phyloP scores from a whole-genome alignment of 2,113 vertebrate species.

The Paedocypris sp. region DNA sequence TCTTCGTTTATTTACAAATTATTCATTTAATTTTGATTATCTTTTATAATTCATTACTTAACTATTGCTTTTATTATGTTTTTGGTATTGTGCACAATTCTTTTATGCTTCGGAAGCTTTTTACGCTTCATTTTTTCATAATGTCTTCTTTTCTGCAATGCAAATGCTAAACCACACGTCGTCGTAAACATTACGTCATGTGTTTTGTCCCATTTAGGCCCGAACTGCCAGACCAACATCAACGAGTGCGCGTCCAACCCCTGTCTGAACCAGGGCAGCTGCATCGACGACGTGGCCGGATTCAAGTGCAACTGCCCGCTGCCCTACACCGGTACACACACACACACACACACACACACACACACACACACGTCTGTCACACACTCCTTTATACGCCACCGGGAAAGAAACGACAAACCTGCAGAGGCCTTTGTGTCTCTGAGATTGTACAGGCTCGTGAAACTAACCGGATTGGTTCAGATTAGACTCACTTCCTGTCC shows the following conservation, averaged over 20 bases:
- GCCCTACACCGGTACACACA: constrained; percentile 83
- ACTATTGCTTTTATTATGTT: no score
- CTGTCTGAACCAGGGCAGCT: constrained; percentile 88
- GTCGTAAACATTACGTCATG: no score
- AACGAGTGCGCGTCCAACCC: constrained; percentile 95
- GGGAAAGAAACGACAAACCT: not conserved
- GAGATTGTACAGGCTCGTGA: not conserved
- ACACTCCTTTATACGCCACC: no score
- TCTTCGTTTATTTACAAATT: no score
- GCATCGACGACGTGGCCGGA: constrained; percentile 86
- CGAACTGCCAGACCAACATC: constrained; percentile 94
- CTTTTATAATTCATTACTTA: no score
- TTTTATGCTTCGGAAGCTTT: no score
- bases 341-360: not conserved
- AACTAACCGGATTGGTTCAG: constrained; percentile 29
- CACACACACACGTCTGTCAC: no score
- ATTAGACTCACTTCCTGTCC: constrained; percentile 70
- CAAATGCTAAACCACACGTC: no score
- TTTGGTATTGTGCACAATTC: no score
- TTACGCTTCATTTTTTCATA: no score
- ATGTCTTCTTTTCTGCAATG: no score
- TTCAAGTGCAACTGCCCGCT: constrained; percentile 89
- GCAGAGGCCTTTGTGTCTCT: not conserved
- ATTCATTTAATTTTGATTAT: no score
- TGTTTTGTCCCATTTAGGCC: constrained; percentile 57